Evolutionary conservation across 2,888 invertebrate species (phyloP).

Genomic region (Exephanes ischioxanthus): DNA sequence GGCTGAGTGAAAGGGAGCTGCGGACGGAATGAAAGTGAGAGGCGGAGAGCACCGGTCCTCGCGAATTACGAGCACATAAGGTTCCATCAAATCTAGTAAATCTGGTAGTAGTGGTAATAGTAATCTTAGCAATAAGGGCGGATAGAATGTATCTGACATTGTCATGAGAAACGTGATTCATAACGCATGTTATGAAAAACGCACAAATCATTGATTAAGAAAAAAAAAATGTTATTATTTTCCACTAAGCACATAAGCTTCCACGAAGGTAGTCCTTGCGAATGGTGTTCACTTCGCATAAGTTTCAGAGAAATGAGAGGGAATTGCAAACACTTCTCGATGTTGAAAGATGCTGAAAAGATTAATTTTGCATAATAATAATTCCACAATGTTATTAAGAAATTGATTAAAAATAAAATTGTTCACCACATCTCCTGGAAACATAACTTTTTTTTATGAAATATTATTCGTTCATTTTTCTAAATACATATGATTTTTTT

Average conservation of each 20-base stretch:
- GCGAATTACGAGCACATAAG: constrained; percentile 11
- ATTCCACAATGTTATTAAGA: too few relatives aligned
- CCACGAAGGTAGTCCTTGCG: too few relatives aligned
- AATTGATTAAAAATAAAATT: too few relatives aligned
- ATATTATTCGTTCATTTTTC: too few relatives aligned
- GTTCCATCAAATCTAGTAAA: constrained; percentile 8
- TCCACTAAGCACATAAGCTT: neutral
- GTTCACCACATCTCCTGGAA: too few relatives aligned
- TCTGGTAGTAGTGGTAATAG: neutral
- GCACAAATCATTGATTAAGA: neutral
- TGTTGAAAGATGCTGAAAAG: too few relatives aligned
- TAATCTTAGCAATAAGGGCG: neutral
- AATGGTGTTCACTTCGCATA: too few relatives aligned
- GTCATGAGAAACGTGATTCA: neutral
- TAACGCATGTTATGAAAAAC: neutral
- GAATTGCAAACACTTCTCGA: too few relatives aligned
- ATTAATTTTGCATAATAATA: too few relatives aligned
- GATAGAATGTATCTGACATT: neutral
- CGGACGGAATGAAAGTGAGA: constrained; percentile 22
- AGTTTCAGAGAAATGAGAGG: too few relatives aligned
- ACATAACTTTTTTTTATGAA: too few relatives aligned
- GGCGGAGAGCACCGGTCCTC: constrained; percentile 5
- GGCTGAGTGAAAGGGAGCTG: constrained; percentile 36
- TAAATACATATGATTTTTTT: neutral
- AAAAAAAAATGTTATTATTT: neutral